These are phyloP conservation scores for Borostomias antarcticus DNA, from an alignment of 2,797 vertebrate genomes.

Conservation along the genomic window DNA sequence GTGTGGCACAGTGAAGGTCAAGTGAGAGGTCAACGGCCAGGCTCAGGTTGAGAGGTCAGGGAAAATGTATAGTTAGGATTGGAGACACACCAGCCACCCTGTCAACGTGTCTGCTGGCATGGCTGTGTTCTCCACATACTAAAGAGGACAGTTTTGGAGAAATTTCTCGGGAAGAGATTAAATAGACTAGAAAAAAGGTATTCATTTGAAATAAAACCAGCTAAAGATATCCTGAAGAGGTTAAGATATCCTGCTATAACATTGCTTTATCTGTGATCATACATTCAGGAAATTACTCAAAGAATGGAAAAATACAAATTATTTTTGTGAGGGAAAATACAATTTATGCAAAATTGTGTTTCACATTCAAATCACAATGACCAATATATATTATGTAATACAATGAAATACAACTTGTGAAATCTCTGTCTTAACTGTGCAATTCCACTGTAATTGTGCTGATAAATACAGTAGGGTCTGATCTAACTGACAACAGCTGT, in stretches of 20 bases:
- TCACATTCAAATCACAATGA: too few species aligned
- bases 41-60: too few species aligned
- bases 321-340: neutral
- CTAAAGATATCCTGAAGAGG: too few species aligned
- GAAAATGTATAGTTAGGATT: too few species aligned
- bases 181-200: too few species aligned
- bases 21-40: too few species aligned
- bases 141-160: neutral
- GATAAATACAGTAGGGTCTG: neutral
- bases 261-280: neutral
- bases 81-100: too few species aligned
- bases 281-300: neutral
- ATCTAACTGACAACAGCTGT: conserved; percentile 35
- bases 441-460: neutral
- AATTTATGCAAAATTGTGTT: neutral
- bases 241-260: too few species aligned
- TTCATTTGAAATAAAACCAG: neutral
- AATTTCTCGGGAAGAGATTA: neutral
- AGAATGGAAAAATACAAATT: too few species aligned
- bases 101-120: neutral
- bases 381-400: too few species aligned
- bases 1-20: too few species aligned
- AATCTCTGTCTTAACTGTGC: neutral
- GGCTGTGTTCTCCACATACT: neutral
- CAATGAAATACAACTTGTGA: neutral